These are phyloP conservation scores for Elachura formosa DNA, from an alignment of 2,113 vertebrate species.

Conservation along the genomic window DNA sequence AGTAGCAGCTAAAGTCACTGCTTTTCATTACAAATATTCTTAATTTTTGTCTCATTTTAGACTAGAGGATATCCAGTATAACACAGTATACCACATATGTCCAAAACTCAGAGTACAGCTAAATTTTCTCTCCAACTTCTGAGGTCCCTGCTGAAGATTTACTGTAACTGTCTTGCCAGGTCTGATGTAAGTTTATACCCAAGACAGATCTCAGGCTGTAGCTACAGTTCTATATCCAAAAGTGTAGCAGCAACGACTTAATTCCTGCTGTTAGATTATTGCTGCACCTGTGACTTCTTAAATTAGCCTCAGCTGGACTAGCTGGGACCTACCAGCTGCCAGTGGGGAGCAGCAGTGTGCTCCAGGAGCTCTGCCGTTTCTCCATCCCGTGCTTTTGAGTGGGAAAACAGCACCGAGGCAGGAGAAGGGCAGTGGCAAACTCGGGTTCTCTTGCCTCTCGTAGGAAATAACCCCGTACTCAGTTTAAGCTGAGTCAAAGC, in stretches of 20 bases:
- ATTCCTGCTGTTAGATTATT: conserved; percentile 48
- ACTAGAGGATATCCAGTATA: neutral
- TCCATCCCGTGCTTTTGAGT: neutral
- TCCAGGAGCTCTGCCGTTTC: neutral
- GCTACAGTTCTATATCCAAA: neutral
- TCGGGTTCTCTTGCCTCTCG: neutral
- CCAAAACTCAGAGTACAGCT: neutral
- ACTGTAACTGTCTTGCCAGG: neutral
- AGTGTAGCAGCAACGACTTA: neutral
- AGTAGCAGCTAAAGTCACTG: neutral
- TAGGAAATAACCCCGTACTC: neutral
- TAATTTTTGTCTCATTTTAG: conserved; percentile 1
- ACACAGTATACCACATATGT: neutral
- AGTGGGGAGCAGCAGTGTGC: neutral
- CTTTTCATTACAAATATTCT: neutral
- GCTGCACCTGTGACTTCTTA: conserved; percentile 53
- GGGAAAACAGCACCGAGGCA: neutral
- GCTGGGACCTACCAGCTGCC: neutral
- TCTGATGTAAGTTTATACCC: neutral
- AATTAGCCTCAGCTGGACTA: conserved; percentile 44
- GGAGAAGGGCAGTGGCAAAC: neutral
- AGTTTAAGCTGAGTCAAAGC: neutral
- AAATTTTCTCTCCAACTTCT: neutral
- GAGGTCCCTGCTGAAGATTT: neutral
- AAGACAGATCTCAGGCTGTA: neutral